Conservation (phyloP, 2,888 invertebrate genomes). For the Matsumyia berberina region DNA sequence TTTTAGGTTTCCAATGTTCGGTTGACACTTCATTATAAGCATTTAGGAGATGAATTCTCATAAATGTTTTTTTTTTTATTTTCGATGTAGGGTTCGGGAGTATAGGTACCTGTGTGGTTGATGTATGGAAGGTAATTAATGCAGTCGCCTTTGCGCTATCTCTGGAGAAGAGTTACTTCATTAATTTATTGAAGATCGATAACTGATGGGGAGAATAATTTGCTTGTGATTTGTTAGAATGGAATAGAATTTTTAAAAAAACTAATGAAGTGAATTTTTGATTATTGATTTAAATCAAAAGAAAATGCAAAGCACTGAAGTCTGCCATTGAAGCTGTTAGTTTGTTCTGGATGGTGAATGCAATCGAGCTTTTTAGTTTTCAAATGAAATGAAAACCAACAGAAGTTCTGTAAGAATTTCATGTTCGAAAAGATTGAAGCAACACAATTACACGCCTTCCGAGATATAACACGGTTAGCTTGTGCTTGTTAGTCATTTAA, state of each 20-base stretch:
- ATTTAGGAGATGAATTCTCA: slow-evolving; percentile 65
- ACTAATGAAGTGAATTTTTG: neutral
- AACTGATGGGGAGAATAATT: slow-evolving; percentile 32
- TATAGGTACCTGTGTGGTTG: slow-evolving; percentile 64
- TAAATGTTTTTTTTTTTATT: slow-evolving; percentile 35
- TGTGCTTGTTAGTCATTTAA: no score
- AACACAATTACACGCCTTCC: no score
- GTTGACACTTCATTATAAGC: slow-evolving; percentile 74
- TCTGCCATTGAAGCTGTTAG: no score
- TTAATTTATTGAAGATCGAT: slow-evolving; percentile 52
- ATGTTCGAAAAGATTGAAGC: no score
- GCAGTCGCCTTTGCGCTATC: slow-evolving; percentile 70
- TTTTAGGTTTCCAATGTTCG: slow-evolving; percentile 64
- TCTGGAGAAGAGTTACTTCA: slow-evolving; percentile 43
- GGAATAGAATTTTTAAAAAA: neutral
- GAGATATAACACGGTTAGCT: no score
- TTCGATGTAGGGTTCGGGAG: neutral
- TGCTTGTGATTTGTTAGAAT: slow-evolving; percentile 53
- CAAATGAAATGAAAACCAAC: no score
- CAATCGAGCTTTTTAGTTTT: no score
- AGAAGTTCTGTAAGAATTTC: no score
- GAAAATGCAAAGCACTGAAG: no score
- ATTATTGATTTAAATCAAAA: neutral
- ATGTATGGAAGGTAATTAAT: slow-evolving; percentile 72
- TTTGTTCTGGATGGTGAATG: no score